Conservation (phyloP, 2,797 vertebrate genomes). For the Synanceia verrucosa region DNA sequence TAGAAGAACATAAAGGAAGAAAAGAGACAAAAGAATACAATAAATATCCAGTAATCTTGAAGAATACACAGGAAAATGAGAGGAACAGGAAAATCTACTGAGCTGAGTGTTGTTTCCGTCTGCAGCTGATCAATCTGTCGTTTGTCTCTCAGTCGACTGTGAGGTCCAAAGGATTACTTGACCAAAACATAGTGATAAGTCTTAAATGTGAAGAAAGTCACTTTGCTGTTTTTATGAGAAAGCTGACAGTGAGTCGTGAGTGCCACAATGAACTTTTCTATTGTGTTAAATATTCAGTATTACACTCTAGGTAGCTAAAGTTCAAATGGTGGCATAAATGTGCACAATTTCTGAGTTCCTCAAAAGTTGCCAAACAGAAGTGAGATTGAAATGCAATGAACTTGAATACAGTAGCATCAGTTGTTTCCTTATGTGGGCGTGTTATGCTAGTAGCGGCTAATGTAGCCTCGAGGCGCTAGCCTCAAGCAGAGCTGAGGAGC, state of each 20-base stretch:
- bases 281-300: slow-evolving; percentile 36
- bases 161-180: slow-evolving; percentile 39
- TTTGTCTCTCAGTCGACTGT: slow-evolving; percentile 43
- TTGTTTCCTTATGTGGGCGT: slow-evolving; percentile 12
- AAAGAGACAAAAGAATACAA: slow-evolving; percentile 2
- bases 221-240: slow-evolving; percentile 15
- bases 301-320: slow-evolving; percentile 13
- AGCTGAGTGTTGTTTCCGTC: slow-evolving; percentile 32
- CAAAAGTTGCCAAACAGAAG: slow-evolving; percentile 33
- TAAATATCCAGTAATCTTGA: slow-evolving; percentile 9
- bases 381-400: slow-evolving; percentile 34
- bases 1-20: slow-evolving; percentile 12
- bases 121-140: slow-evolving; percentile 42
- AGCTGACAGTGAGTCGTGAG: slow-evolving; percentile 7
- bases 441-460: slow-evolving; percentile 23
- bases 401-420: slow-evolving; percentile 37
- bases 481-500: slow-evolving; percentile 18
- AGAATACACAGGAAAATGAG: slow-evolving; percentile 3
- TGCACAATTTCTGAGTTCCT: slow-evolving; percentile 18
- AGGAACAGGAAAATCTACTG: not conserved
- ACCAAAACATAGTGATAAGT: slow-evolving; percentile 41
- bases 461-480: slow-evolving; percentile 12
- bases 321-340: slow-evolving; percentile 1
- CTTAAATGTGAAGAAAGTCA: slow-evolving; percentile 27
- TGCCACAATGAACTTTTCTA: slow-evolving; percentile 13